These are phyloP conservation scores for Panonychus citri DNA, from an alignment of 1,140 invertebrate genomes.

Conservation along the genomic window DNA sequence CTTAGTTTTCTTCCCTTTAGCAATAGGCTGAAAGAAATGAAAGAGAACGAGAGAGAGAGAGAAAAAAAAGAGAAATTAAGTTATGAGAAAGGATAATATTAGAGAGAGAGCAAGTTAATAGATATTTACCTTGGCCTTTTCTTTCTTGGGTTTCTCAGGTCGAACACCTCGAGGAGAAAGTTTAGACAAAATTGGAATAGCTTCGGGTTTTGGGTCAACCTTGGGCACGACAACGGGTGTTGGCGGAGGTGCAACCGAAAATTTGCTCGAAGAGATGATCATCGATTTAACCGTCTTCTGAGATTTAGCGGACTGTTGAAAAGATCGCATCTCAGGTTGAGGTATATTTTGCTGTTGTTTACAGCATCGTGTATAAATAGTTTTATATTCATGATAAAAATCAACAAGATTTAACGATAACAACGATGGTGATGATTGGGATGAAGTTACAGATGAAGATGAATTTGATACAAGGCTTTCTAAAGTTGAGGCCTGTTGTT, in stretches of 20 bases:
- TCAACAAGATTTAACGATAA: constrained; percentile 6
- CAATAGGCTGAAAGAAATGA: background rate
- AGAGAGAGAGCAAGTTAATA: background rate
- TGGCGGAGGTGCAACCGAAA: background rate
- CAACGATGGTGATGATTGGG: background rate
- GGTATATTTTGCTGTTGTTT: constrained; percentile 29
- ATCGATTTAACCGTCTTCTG: constrained; percentile 97
- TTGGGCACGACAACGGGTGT: background rate
- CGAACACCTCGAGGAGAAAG: background rate
- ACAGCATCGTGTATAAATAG: constrained; percentile 8
- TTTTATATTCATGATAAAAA: constrained; percentile 9
- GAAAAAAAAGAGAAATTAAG: no score
- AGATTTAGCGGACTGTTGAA: constrained; percentile 85
- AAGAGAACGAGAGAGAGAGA: no score
- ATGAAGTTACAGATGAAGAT: background rate
- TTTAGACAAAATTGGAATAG: background rate
- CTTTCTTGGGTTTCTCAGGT: constrained; percentile 5
- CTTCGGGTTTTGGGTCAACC: background rate
- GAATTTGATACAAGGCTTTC: no score
- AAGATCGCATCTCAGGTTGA: constrained; percentile 74
- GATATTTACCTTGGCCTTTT: background rate
- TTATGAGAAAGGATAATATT: no score
- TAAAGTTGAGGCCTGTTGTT: background rate
- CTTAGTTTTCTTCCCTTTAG: constrained; percentile 38
- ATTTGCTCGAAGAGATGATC: constrained; percentile 35